Evolutionary conservation across 1,140 invertebrate species (phyloP), one percentile per base, ranked within the genome.

Genomic region (Hycleus phaleratus): DNA sequence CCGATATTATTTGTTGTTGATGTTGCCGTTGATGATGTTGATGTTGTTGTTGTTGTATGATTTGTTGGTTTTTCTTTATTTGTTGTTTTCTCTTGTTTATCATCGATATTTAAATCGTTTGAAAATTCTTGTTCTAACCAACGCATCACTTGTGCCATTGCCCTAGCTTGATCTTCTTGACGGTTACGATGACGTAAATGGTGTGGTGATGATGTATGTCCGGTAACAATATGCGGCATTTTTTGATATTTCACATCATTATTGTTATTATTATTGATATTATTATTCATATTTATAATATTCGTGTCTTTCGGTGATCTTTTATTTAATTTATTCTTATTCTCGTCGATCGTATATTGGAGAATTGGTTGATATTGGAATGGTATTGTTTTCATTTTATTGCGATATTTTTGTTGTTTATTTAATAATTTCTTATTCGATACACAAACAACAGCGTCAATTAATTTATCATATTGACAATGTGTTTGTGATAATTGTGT

Each of bases 81-180:
- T 24, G 53, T 56, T n/a, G 51, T 55, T 26, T 24, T 54, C 66
- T 59, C 63, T 46, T 47, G 38, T 57, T 18, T 61, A 49, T 45
- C 59, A 42, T 50, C 56, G 58, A 45, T 61, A 38, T 68, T 62
- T 4, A 70, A 46, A 56, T 65, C 64, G 11, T 62, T 63, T 24
- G 69, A 67, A 32, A 68, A 68, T 46, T 82, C 81, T 46, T 78
- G 74, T 55, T 82, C 80, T 11, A 82, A 60, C 80, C 80, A 82
- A 52, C 78, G 75, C 4, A 81, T 79, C 4, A 82, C 80, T 59
- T 82, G 80, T 0, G 83, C 82, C 85, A 87, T 88, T 2, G 85
- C 85, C 47, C 85, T 71, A 2, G 81, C 81, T 61, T 85, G 84
- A 55, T 87, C 84, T 56, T 82, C 80, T 59, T 87, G 85, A 10